Conservation (phyloP, 2,113 vertebrate genomes). For the Sapayoa aenigma region DNA sequence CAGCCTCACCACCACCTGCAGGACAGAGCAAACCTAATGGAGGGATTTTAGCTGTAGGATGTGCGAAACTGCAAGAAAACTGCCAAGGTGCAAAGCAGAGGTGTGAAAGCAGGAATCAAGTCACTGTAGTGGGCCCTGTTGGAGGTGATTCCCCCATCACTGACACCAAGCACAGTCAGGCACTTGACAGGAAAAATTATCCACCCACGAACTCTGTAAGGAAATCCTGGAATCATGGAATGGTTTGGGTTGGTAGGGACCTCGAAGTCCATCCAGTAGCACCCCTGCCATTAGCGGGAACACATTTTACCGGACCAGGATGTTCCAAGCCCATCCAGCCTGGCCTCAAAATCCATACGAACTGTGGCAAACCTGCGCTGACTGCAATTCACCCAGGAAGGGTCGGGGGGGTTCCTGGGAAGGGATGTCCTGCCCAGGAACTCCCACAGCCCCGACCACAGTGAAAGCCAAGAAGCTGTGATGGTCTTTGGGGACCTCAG, state of each 20-base stretch:
- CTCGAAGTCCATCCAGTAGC: background rate
- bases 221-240: background rate
- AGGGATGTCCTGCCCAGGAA: background rate
- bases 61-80: background rate
- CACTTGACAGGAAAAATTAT: background rate
- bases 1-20: no score
- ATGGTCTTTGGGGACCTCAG: background rate
- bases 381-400: fast-evolving
- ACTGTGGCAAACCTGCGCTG: fast-evolving
- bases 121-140: background rate
- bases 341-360: fast-evolving
- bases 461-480: background rate
- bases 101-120: background rate
- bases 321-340: background rate
- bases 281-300: background rate
- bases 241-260: background rate
- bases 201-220: background rate
- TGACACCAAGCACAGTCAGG: background rate
- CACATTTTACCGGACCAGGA: background rate
- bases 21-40: fast-evolving
- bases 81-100: background rate
- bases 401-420: background rate
- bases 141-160: background rate
- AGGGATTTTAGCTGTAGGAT: background rate
- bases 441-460: background rate